These are phyloP conservation scores for Lucilia cuprina DNA, from an alignment of 1,140 invertebrate genomes.

Conservation along the genomic window DNA sequence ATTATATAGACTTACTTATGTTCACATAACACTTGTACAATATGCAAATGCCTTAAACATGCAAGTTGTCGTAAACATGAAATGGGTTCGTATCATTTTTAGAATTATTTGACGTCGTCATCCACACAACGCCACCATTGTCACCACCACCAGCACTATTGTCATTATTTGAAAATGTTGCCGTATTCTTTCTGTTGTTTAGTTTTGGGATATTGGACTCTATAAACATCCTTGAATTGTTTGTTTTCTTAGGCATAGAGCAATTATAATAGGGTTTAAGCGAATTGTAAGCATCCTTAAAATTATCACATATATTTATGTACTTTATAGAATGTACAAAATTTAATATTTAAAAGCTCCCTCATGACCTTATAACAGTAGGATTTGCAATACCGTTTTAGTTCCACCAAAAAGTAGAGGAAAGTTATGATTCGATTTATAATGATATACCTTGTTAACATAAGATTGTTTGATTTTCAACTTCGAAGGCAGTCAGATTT, in stretches of 20 bases:
- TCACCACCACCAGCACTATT: not conserved
- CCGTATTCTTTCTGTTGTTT: slow-evolving; percentile 46
- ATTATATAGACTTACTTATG: not conserved
- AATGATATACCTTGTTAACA: no score
- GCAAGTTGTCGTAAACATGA: slow-evolving; percentile 47
- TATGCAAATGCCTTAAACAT: slow-evolving; percentile 20
- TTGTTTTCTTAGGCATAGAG: no score
- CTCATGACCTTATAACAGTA: no score
- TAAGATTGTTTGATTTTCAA: no score
- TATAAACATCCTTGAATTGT: no score
- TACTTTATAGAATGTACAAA: no score
- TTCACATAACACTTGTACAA: slow-evolving; percentile 26
- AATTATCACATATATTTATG: not conserved
- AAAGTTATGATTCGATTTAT: no score
- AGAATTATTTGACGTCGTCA: slow-evolving; percentile 60
- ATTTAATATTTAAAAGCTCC: no score
- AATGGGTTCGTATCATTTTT: slow-evolving; percentile 62
- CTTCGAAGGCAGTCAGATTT: no score
- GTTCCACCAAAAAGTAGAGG: no score
- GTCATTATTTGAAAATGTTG: not conserved
- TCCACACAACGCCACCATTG: not conserved
- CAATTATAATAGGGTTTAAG: not conserved
- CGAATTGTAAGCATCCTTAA: not conserved
- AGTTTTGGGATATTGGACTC: no score
- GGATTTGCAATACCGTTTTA: no score